These are phyloP conservation scores for Pantherophis alleghaniensis DNA, from an alignment of 2,797 vertebrate species.

Conservation along the genomic window DNA sequence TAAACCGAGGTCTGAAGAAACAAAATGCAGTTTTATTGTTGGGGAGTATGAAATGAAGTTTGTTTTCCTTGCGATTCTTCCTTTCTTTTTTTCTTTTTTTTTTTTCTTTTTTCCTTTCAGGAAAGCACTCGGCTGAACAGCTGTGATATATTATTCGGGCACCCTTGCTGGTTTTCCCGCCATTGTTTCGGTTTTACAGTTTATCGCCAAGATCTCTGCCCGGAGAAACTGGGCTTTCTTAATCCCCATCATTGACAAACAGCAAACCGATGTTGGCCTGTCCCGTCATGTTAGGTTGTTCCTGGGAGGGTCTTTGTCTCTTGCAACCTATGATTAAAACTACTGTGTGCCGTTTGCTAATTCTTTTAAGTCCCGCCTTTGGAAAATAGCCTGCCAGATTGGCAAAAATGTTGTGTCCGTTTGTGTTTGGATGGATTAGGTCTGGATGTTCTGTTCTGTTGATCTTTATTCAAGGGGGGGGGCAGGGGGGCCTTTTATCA, in stretches of 20 bases:
- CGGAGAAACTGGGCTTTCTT: slow-evolving; percentile 58
- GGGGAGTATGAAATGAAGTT: slow-evolving; percentile 62
- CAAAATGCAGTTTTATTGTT: slow-evolving; percentile 71
- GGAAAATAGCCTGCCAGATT: neutral
- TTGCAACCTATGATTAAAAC: neutral
- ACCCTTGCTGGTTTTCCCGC: slow-evolving; percentile 72
- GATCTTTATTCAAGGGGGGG: neutral
- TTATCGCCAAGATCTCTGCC: slow-evolving; percentile 67
- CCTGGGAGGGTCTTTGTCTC: neutral
- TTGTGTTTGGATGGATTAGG: neutral
- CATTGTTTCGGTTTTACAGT: slow-evolving; percentile 72
- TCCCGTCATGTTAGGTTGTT: slow-evolving; percentile 9
- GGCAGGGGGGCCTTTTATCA: too few relatives aligned
- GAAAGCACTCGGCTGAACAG: slow-evolving; percentile 69
- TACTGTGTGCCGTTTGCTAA: neutral
- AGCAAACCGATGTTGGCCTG: slow-evolving; percentile 7
- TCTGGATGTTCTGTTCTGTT: neutral
- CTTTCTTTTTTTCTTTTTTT: slow-evolving; percentile 57
- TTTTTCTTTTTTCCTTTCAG: slow-evolving; percentile 68
- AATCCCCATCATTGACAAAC: slow-evolving; percentile 48
- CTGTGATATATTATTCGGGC: slow-evolving; percentile 67
- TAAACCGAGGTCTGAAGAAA: slow-evolving; percentile 62
- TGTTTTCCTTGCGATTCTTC: slow-evolving; percentile 70
- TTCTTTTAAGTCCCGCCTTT: neutral
- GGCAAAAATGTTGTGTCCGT: neutral